Percentiles rank a stretch among this genome's conserved stretches.
phyloP scores from a whole-genome alignment of 2,113 vertebrate genomes.

The Larimichthys crocea region DNA sequence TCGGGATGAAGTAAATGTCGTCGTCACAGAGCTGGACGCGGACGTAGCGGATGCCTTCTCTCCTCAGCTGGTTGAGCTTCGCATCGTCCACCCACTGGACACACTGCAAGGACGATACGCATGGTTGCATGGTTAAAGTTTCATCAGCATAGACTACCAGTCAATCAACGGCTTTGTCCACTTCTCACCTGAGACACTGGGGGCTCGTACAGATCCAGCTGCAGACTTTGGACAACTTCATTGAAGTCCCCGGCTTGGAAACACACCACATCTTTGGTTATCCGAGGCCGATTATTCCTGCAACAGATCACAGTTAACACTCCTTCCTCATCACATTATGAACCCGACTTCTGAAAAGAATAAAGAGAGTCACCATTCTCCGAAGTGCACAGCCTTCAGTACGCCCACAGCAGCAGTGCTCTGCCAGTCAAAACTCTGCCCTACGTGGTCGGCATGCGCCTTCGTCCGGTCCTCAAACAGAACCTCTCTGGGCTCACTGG shows the following conservation, averaged over 20 bases:
- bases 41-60: constrained; percentile 96
- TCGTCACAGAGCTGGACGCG: constrained; percentile 95
- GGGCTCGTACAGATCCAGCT: constrained; percentile 96
- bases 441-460: constrained; percentile 97
- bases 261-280: constrained; percentile 99
- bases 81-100: constrained; percentile 99
- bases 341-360: background rate
- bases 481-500: constrained; percentile 96
- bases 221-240: constrained; percentile 97
- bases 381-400: constrained; percentile 96
- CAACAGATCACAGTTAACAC: background rate
- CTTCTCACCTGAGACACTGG: constrained; percentile 94
- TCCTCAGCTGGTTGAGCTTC: constrained; percentile 97
- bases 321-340: background rate
- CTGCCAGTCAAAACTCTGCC: constrained; percentile 99
- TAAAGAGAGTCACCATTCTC: constrained; percentile 88
- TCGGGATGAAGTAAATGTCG: constrained; percentile 99
- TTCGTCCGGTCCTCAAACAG: constrained; percentile 97
- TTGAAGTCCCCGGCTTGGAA: constrained; percentile 98
- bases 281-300: constrained; percentile 92
- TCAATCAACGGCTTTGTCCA: background rate
- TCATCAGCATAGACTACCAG: background rate
- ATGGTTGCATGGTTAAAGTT: background rate
- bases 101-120: constrained; percentile 84
- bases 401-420: constrained; percentile 98